A percentile compares a stretch with the other conserved stretches of the same genome.
Conservation (phyloP, 2,888 invertebrate genomes). For the Sinohyriopsis cumingii region DNA sequence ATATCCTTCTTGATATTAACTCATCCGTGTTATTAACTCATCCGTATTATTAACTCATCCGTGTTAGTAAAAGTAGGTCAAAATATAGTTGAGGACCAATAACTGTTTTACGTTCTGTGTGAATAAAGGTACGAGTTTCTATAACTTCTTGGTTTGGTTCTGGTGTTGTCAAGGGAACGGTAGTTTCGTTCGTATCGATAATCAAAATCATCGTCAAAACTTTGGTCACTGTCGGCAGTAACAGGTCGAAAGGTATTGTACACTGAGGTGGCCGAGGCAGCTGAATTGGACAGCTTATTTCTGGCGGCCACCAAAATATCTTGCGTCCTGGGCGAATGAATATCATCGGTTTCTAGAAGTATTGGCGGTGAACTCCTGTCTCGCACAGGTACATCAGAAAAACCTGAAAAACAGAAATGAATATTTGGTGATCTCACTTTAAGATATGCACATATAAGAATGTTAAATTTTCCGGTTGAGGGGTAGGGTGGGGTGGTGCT, state of each 20-base stretch:
- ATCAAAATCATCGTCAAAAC: slow-evolving; percentile 56
- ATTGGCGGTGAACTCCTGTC: slow-evolving; percentile 22
- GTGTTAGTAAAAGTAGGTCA: too few relatives aligned
- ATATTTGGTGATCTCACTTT: too few relatives aligned
- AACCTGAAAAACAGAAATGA: slow-evolving; percentile 23
- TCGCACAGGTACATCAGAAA: slow-evolving; percentile 39
- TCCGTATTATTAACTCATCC: too few relatives aligned
- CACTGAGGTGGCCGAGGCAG: slow-evolving; percentile 20
- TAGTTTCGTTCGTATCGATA: slow-evolving; percentile 55
- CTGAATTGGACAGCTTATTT: slow-evolving; percentile 46
- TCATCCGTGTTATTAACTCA: too few relatives aligned
- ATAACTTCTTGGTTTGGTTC: slow-evolving; percentile 28
- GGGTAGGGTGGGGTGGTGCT: background rate
- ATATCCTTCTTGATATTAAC: too few relatives aligned
- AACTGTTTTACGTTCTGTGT: slow-evolving; percentile 25
- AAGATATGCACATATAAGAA: background rate
- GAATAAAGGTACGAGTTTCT: slow-evolving; percentile 32
- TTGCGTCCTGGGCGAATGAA: slow-evolving; percentile 23
- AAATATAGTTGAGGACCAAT: background rate
- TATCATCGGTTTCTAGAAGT: slow-evolving; percentile 2
- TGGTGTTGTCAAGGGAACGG: slow-evolving; percentile 50
- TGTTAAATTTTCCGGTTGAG: background rate
- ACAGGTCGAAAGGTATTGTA: slow-evolving; percentile 41
- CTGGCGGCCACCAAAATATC: slow-evolving; percentile 51
- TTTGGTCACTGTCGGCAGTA: slow-evolving; percentile 47